These are phyloP conservation scores for Diorhabda carinulata DNA, from an alignment of 1,140 invertebrate species.

Conservation along the genomic window DNA sequence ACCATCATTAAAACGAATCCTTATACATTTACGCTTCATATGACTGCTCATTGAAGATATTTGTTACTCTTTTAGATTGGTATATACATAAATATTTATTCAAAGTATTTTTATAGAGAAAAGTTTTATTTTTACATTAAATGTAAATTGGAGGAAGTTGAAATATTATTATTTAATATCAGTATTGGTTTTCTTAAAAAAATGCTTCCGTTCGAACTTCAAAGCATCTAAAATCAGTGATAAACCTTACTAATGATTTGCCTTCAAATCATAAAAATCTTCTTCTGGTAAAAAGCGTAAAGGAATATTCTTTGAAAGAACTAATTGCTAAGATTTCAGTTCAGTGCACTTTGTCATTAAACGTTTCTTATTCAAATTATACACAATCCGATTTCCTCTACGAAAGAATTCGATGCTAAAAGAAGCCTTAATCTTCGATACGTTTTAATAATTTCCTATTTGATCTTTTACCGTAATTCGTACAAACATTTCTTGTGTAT, in stretches of 20 bases:
- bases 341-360: constrained; percentile 40
- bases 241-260: constrained; percentile 46
- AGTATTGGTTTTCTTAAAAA: background rate
- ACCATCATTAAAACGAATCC: too few species aligned
- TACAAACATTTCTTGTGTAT: constrained; percentile 15
- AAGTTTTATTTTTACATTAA: too few species aligned
- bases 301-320: constrained; percentile 41
- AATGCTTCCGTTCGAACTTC: constrained; percentile 38
- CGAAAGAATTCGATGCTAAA: constrained; percentile 38
- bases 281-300: constrained; percentile 33
- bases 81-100: too few species aligned
- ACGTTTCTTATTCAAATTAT: constrained; percentile 39
- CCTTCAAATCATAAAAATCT: constrained; percentile 38
- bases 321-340: constrained; percentile 46
- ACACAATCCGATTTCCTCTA: constrained; percentile 42
- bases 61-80: too few species aligned
- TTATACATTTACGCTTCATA: too few species aligned
- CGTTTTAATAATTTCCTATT: constrained; percentile 30
- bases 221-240: constrained; percentile 44
- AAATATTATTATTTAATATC: too few species aligned
- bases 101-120: too few species aligned
- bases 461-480: constrained; percentile 11
- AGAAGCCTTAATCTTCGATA: constrained; percentile 38
- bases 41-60: too few species aligned
- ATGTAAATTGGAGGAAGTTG: too few species aligned